These are phyloP conservation scores for Cynopterus brachyotis DNA, from an alignment of 2,113 vertebrate species.

Conservation along the genomic window DNA sequence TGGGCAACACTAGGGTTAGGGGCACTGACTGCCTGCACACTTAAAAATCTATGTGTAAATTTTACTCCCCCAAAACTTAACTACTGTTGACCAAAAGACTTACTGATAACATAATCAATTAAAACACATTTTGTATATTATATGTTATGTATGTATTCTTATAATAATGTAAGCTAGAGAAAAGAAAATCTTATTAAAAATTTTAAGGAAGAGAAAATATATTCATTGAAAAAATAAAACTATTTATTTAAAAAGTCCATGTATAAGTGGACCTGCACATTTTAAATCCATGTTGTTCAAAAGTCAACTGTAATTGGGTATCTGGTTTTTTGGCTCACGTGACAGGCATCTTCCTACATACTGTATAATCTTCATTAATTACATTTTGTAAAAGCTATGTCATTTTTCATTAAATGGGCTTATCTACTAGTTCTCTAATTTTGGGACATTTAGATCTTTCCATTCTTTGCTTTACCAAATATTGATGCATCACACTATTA, in stretches of 20 bases:
- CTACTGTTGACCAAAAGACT: not conserved
- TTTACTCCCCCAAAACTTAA: not conserved
- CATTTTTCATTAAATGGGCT: not conserved
- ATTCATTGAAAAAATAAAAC: not conserved
- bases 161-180: not conserved
- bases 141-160: not conserved
- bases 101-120: not conserved
- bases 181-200: not conserved
- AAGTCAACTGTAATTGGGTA: not conserved
- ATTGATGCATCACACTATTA: not conserved
- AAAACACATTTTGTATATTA: not conserved
- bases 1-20: not conserved
- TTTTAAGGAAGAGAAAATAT: not conserved
- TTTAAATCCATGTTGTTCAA: not conserved
- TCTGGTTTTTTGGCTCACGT: not conserved
- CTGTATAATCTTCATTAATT: not conserved
- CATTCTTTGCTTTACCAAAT: not conserved
- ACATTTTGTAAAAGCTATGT: not conserved
- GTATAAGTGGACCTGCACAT: not conserved
- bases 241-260: not conserved
- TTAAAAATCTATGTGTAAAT: not conserved
- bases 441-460: not conserved
- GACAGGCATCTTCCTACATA: not conserved
- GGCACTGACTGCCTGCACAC: not conserved
- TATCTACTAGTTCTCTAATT: not conserved